Conservation (phyloP, 2,113 vertebrate species). For the Ariopsis seemanni region DNA sequence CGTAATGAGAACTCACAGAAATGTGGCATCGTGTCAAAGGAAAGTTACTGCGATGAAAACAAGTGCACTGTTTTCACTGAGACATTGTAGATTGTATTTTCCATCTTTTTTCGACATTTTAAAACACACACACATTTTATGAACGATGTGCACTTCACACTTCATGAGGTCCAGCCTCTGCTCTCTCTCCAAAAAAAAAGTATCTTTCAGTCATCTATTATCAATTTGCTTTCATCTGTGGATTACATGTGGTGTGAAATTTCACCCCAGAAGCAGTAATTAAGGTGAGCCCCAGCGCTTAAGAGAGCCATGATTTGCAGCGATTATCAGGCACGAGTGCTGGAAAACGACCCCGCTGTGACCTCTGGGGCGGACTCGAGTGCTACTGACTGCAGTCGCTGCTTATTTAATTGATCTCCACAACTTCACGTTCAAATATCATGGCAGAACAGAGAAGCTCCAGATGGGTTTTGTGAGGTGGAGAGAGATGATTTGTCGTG, state of each 20-base stretch:
- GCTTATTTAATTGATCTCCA: conserved; percentile 58
- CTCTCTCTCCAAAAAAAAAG: neutral
- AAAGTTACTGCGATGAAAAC: conserved; percentile 46
- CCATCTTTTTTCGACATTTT: neutral
- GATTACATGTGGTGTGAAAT: conserved; percentile 55
- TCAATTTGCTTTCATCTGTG: conserved; percentile 59
- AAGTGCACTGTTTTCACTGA: conserved; percentile 26
- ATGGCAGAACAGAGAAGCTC: conserved; percentile 28
- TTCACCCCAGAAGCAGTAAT: conserved; percentile 58
- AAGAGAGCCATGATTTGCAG: conserved; percentile 53
- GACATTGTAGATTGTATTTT: conserved; percentile 9
- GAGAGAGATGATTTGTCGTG: conserved; percentile 26
- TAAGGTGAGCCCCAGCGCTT: conserved; percentile 53
- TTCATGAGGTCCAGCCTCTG: conserved; percentile 6
- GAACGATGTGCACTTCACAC: conserved; percentile 55
- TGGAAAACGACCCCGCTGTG: conserved; percentile 47
- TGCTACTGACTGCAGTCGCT: conserved; percentile 41
- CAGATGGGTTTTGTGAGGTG: conserved; percentile 32
- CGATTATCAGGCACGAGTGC: conserved; percentile 52
- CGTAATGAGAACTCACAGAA: conserved; percentile 34
- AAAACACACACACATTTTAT: neutral
- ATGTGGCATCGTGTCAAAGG: conserved; percentile 46
- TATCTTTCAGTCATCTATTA: conserved; percentile 56
- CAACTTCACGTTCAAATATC: conserved; percentile 54
- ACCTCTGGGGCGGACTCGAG: conserved; percentile 52